A percentile compares a stretch with the other conserved stretches of the same genome.
These are phyloP conservation scores for Selene dorsalis DNA, from an alignment of 2,797 vertebrate genomes.

Conservation along the genomic window DNA sequence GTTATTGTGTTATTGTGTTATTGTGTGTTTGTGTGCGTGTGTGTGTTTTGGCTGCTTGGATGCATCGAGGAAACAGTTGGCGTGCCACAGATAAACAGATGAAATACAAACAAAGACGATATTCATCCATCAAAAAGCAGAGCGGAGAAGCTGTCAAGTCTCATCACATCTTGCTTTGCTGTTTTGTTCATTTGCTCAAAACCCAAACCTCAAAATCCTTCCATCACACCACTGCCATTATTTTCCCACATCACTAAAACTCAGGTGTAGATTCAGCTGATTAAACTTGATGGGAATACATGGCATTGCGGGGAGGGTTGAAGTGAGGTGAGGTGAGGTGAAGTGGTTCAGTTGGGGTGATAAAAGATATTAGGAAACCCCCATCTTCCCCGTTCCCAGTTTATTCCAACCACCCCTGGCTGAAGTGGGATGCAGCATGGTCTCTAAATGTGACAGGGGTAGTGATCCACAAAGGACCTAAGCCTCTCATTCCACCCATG, in stretches of 20 bases:
- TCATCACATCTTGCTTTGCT: constrained; percentile 33
- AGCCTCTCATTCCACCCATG: constrained; percentile 66
- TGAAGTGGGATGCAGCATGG: constrained; percentile 48
- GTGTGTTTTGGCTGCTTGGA: not conserved
- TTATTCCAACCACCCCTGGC: constrained; percentile 49
- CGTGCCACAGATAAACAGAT: constrained; percentile 49
- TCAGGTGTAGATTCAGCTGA: constrained; percentile 50
- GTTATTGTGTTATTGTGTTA: not conserved
- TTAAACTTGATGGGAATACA: constrained; percentile 47
- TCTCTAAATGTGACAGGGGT: constrained; percentile 67
- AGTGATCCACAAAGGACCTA: constrained; percentile 70
- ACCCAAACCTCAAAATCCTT: constrained; percentile 52
- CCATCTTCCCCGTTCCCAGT: constrained; percentile 1
- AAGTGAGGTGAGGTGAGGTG: not conserved
- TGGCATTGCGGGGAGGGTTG: not conserved
- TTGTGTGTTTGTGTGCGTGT: not conserved
- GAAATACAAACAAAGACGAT: constrained; percentile 61
- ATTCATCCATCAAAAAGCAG: constrained; percentile 55
- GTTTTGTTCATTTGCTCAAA: constrained; percentile 59
- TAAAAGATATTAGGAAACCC: constrained; percentile 42
- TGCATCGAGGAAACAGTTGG: constrained; percentile 46
- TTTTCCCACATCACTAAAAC: constrained; percentile 50
- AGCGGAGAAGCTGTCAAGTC: constrained; percentile 52
- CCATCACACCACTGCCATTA: constrained; percentile 20
- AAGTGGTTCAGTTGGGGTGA: not conserved